These are phyloP conservation scores for Nomada hirtipes DNA, from an alignment of 2,888 invertebrate genomes.

Conservation along the genomic window DNA sequence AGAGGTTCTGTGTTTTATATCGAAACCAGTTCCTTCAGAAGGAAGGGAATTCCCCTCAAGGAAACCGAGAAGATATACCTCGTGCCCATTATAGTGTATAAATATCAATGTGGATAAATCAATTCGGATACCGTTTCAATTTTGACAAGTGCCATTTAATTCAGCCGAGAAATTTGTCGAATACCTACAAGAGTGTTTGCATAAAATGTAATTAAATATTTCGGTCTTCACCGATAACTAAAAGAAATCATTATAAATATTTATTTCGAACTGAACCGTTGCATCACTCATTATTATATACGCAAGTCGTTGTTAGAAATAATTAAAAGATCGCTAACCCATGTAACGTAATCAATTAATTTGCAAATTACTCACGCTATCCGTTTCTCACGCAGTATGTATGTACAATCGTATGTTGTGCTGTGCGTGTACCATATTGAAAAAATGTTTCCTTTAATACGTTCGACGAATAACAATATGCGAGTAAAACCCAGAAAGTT, in stretches of 20 bases:
- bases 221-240: no score
- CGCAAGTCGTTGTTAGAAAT: not conserved
- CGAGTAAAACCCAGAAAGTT: not conserved
- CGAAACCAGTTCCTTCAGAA: conserved; percentile 40
- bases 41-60: not conserved
- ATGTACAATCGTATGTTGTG: not conserved
- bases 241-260: not conserved
- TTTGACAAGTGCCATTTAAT: no score
- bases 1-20: not conserved
- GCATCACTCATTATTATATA: not conserved
- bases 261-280: not conserved
- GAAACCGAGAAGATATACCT: not conserved
- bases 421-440: not conserved
- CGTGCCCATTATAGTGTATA: no score
- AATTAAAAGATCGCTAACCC: not conserved
- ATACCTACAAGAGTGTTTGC: no score
- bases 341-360: conserved; percentile 1
- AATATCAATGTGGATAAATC: not conserved
- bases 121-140: no score
- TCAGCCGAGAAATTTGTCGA: no score
- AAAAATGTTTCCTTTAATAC: not conserved
- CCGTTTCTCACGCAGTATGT: not conserved
- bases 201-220: not conserved
- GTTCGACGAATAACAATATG: not conserved
- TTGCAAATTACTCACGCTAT: not conserved